Evolutionary conservation across 2,888 invertebrate species (phyloP), one percentile per base, ranked within the genome.

Genomic region (Micropterix aruncella): DNA sequence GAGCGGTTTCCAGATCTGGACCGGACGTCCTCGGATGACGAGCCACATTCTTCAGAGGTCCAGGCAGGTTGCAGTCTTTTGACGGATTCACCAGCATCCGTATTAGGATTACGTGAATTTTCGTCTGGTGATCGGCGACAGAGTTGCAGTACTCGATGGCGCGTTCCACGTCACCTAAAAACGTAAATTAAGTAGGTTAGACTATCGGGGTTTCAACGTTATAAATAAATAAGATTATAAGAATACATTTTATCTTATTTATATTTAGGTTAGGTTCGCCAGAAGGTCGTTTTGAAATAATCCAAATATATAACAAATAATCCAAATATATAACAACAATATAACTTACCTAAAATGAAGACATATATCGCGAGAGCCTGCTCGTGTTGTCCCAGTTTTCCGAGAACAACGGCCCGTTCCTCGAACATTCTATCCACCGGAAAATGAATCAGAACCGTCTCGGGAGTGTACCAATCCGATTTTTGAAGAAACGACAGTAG

Each of bases 291-390:
- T n/a, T n/a, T n/a, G n/a, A n/a, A n/a, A n/a, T n/a, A n/a, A n/a
- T n/a, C n/a, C n/a, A n/a, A n/a, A n/a, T n/a, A n/a, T n/a, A n/a
- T n/a, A n/a, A n/a, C n/a, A n/a, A n/a, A n/a, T n/a, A n/a, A n/a
- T n/a, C n/a, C n/a, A n/a, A n/a, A n/a, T n/a, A n/a, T n/a, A n/a
- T n/a, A n/a, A n/a, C n/a, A n/a, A n/a, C n/a, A n/a, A n/a, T n/a
- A n/a, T n/a, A 12, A 52, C 59, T 56, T 53, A 72, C 71, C 82
- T 46, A 99, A 70, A 19, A 92, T 79, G 55, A 89, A 83, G 16
- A 95, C 80, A 60, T 96, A 96, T 56, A 99, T 90, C 1, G 87
- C 82, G 40, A 99, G 67, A 0, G 93, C 94, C 59, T 94, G 87
- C 56, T 94, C 90, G 60, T 99, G 96, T 49, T 86, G 73, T 1